phyloP scores from a whole-genome alignment of 2,888 invertebrate genomes.

The Leptopilina syphax region DNA sequence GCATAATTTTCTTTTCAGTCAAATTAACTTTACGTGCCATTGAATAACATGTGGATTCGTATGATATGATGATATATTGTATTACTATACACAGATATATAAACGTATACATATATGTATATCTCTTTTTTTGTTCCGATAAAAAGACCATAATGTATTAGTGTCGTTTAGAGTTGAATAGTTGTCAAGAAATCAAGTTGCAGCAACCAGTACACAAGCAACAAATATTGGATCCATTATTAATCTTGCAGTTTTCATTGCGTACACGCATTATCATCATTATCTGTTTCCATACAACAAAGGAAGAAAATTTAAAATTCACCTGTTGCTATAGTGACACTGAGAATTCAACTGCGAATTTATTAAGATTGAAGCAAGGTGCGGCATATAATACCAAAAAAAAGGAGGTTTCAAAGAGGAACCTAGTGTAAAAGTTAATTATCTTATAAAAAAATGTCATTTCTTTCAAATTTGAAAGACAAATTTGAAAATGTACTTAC shows the following conservation, averaged over 20 bases:
- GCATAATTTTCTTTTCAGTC: too few species aligned
- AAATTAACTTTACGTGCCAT: too few species aligned
- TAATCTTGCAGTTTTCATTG: background rate
- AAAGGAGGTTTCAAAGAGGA: background rate
- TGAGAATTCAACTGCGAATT: background rate
- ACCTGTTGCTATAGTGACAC: conserved; percentile 5
- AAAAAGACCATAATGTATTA: too few species aligned
- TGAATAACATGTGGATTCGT: too few species aligned
- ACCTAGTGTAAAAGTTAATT: background rate
- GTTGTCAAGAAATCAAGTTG: background rate
- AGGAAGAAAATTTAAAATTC: background rate
- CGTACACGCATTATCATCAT: too few species aligned
- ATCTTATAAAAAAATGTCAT: conserved; percentile 3
- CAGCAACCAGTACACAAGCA: too few species aligned
- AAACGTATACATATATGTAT: too few species aligned
- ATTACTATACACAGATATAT: too few species aligned
- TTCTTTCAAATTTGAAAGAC: conserved; percentile 7
- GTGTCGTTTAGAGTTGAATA: too few species aligned
- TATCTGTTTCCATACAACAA: conserved; percentile 8
- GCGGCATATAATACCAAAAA: background rate
- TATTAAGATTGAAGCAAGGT: background rate
- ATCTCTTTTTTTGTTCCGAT: too few species aligned
- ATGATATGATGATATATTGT: too few species aligned
- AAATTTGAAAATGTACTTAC: conserved; percentile 19
- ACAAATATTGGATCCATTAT: too few species aligned